These are phyloP conservation scores for Hyperopisus bebe DNA, from an alignment of 2,113 vertebrate genomes.

Conservation along the genomic window DNA sequence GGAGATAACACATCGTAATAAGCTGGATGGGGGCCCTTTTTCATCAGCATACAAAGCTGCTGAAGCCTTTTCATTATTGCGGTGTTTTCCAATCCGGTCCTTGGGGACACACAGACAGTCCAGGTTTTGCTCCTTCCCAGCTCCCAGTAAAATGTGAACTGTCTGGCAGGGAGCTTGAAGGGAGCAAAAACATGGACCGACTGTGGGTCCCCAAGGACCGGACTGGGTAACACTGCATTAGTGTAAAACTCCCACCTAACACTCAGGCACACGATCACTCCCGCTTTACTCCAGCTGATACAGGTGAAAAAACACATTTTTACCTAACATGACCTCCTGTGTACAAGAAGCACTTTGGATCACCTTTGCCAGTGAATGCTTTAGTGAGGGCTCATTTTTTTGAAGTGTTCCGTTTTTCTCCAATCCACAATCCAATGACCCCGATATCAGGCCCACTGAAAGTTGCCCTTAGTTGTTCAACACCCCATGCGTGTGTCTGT, in stretches of 20 bases:
- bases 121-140: not conserved
- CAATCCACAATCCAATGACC: not conserved
- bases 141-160: not conserved
- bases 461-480: not conserved
- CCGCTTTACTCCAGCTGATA: not conserved
- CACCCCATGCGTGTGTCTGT: not conserved
- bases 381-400: not conserved
- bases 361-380: not conserved
- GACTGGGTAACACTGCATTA: not conserved
- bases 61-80: constrained; percentile 15
- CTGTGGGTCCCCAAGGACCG: not conserved
- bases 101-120: not conserved
- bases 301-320: not conserved
- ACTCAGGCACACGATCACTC: not conserved
- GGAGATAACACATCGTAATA: constrained; percentile 28
- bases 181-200: not conserved
- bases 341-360: not conserved
- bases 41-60: constrained; percentile 21
- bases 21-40: constrained; percentile 27
- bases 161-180: not conserved
- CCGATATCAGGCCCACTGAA: not conserved
- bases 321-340: not conserved
- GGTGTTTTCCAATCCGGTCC: not conserved
- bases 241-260: not conserved
- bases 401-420: not conserved